phyloP scores from a whole-genome alignment of 2,888 invertebrate genomes.

The Pomacea canaliculata region DNA sequence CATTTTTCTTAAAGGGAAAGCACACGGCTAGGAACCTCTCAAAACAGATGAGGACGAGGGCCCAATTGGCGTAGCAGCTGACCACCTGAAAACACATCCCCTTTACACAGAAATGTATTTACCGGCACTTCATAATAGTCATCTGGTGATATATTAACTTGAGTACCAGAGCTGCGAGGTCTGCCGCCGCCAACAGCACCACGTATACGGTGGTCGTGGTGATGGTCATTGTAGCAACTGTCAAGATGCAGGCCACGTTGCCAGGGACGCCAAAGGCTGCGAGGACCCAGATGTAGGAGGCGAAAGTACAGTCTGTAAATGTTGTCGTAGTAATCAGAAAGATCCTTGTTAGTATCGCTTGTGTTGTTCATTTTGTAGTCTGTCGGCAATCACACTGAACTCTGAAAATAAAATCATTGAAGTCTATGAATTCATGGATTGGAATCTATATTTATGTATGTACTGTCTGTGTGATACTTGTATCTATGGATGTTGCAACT shows the following conservation, averaged over 20 bases:
- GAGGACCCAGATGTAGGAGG: slow-evolving; percentile 33
- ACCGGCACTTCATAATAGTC: not conserved
- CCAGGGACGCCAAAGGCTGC: slow-evolving; percentile 32
- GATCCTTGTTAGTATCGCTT: too few species aligned
- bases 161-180: slow-evolving; percentile 22
- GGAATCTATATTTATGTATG: too few species aligned
- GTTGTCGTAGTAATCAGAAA: too few species aligned
- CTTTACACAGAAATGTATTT: slow-evolving; percentile 16
- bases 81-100: slow-evolving; percentile 20
- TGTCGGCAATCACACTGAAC: too few species aligned
- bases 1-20: slow-evolving; percentile 40
- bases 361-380: too few species aligned
- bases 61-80: slow-evolving; percentile 30
- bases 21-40: slow-evolving; percentile 45
- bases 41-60: slow-evolving; percentile 30
- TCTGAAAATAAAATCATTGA: too few species aligned
- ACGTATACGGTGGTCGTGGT: slow-evolving; percentile 33
- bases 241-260: slow-evolving; percentile 30
- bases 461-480: too few species aligned
- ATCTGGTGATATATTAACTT: slow-evolving; percentile 31
- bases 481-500: too few species aligned
- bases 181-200: slow-evolving; percentile 28
- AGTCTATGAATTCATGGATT: too few species aligned
- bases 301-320: too few species aligned
- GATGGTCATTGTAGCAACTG: slow-evolving; percentile 31